Evolutionary conservation across 2,113 vertebrate species (phyloP).

Genomic region (Agapornis roseicollis): DNA sequence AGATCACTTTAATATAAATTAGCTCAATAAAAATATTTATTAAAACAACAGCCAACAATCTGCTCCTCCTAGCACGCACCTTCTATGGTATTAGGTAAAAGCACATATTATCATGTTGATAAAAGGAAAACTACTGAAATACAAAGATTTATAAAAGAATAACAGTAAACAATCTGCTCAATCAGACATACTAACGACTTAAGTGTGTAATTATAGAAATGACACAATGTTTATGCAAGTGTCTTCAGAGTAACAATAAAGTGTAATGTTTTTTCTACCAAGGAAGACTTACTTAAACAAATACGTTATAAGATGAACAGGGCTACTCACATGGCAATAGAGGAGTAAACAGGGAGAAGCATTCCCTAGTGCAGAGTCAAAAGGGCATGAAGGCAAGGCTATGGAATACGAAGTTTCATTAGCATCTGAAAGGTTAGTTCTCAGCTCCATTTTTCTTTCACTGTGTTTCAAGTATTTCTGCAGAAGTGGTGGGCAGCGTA

Average conservation of each 20-base stretch:
- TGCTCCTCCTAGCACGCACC: slow-evolving; percentile 22
- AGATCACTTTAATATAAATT: slow-evolving; percentile 41
- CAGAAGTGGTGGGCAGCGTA: neutral
- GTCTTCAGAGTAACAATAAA: slow-evolving; percentile 58
- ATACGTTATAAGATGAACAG: neutral
- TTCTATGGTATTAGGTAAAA: neutral
- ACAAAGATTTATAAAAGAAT: slow-evolving; percentile 8
- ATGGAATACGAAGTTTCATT: neutral
- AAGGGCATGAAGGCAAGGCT: neutral
- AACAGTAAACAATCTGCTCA: slow-evolving; percentile 37
- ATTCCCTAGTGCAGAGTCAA: slow-evolving; percentile 57
- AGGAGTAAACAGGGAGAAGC: slow-evolving; percentile 15
- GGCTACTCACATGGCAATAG: neutral
- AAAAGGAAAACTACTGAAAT: slow-evolving; percentile 22
- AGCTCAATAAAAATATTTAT: slow-evolving; percentile 59
- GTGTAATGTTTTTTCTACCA: slow-evolving; percentile 23
- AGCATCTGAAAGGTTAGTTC: neutral
- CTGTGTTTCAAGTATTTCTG: neutral
- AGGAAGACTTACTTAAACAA: slow-evolving; percentile 38
- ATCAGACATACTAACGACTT: slow-evolving; percentile 2
- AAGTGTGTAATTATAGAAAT: slow-evolving; percentile 54
- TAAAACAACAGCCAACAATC: slow-evolving; percentile 55
- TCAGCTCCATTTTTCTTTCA: neutral
- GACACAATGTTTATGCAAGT: slow-evolving; percentile 37
- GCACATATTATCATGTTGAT: neutral